Evolutionary conservation across 2,113 vertebrate genomes (phyloP).

Genomic region (Rhineura floridana): DNA sequence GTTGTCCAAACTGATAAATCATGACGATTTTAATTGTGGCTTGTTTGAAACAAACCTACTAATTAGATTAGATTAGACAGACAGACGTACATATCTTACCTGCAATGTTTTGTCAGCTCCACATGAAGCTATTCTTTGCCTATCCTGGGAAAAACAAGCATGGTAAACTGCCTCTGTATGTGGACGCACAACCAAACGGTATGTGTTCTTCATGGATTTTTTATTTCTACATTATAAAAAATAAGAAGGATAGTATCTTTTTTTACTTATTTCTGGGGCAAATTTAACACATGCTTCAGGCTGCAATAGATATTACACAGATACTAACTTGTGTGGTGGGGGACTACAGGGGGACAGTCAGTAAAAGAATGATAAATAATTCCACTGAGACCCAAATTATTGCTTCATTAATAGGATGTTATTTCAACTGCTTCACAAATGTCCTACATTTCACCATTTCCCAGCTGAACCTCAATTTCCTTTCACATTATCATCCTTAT

Average conservation of each 20-base stretch:
- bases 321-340: not conserved
- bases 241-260: slow-evolving; percentile 13
- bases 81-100: slow-evolving; percentile 71
- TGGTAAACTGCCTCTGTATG: slow-evolving; percentile 90
- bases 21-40: not conserved
- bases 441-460: not conserved
- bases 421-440: not conserved
- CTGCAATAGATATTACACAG: not conserved
- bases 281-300: not conserved
- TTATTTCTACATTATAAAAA: slow-evolving; percentile 83
- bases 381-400: not conserved
- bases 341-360: not conserved
- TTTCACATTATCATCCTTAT: too few species aligned
- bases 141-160: slow-evolving; percentile 91
- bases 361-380: not conserved
- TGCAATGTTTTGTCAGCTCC: slow-evolving; percentile 90
- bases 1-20: not conserved
- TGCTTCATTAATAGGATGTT: not conserved
- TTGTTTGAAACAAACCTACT: not conserved
- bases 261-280: not conserved
- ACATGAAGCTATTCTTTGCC: slow-evolving; percentile 89
- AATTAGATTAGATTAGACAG: too few species aligned
- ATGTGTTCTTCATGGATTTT: slow-evolving; percentile 84
- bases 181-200: slow-evolving; percentile 89
- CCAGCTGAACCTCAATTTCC: not conserved